Percentiles rank a stretch among this genome's conserved stretches.
Evolutionary conservation across 2,888 invertebrate genomes (phyloP).

Genomic region (Dynastes grantii): DNA sequence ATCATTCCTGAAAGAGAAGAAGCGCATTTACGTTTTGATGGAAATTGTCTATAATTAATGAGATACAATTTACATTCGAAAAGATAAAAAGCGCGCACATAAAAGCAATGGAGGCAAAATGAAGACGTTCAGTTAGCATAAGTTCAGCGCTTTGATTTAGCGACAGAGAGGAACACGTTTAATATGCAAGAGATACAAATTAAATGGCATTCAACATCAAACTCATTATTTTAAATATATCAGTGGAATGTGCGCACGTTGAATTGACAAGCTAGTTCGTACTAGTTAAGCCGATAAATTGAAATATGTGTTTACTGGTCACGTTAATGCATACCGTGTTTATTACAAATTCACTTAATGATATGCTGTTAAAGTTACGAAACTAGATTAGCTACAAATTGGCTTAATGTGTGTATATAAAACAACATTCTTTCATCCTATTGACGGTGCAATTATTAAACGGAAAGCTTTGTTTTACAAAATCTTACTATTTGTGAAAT

Average conservation of each 20-base stretch:
- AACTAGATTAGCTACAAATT: slow-evolving; percentile 57
- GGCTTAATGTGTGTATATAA: slow-evolving; percentile 45
- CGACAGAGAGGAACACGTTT: slow-evolving; percentile 27
- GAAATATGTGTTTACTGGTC: slow-evolving; percentile 34
- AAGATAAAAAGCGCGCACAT: slow-evolving; percentile 22
- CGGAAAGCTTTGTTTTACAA: too few relatives aligned
- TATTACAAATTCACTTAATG: slow-evolving; percentile 49
- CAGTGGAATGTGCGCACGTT: background rate
- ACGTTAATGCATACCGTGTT: slow-evolving; percentile 21
- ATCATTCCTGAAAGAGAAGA: slow-evolving; percentile 25
- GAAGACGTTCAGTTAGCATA: slow-evolving; percentile 24
- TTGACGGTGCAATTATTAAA: too few relatives aligned
- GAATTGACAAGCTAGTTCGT: slow-evolving; percentile 1
- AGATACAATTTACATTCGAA: slow-evolving; percentile 38
- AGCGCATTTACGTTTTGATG: slow-evolving; percentile 28
- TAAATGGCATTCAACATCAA: slow-evolving; percentile 18
- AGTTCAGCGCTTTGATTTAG: slow-evolving; percentile 27
- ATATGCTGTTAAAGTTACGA: slow-evolving; percentile 52
- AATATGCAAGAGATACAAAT: slow-evolving; percentile 35
- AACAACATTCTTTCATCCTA: too few relatives aligned
- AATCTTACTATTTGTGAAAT: too few relatives aligned
- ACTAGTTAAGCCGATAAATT: slow-evolving; percentile 19
- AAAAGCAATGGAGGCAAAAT: slow-evolving; percentile 21
- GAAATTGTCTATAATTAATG: slow-evolving; percentile 44
- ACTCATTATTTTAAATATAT: slow-evolving; percentile 35